Evolutionary conservation across 23 tunicate species (phyloP), one percentile per base, ranked within the genome.

Genomic region (Oikopleura dioica): DNA sequence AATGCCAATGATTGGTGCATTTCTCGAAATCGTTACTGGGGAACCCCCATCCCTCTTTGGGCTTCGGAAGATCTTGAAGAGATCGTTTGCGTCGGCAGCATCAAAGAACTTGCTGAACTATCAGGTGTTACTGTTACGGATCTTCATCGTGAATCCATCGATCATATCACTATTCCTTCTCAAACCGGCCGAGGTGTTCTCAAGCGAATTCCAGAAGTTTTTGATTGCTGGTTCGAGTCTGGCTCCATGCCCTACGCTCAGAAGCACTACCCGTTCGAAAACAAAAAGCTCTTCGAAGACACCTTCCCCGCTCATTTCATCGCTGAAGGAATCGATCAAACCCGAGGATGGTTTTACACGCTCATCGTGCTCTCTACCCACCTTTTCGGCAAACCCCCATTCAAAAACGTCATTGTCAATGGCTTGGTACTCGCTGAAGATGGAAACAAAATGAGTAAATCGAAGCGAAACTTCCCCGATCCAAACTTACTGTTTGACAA

Each of bases 181-280:
- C 58, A 72, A 21, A 77, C 79, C 69, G 99, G 99, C 1, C 87
- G 87, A 59, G 99, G 95, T 1, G 82, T 77, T 36, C 50, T 94
- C 9, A 79, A 82, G 1, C 79, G 95, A 24, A 77, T 94, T 21
- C 75, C 84, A 24, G 95, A 86, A 78, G 99, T 94, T 5, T 94
- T 94, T 59, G 99, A 94, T 83, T 94, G 99, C 68, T 94, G 99
- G 99, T 94, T 94, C 51, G 99, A 94, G 63, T 83, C 88, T 77
- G 99, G 99, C 30, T 81, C 99, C 23, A 94, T 94, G 99, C 99
- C 99, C 1, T 94, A 94, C 75, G 95, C 99, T 29, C 99, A 94
- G 58, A 78, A 79, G 79, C 99, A 94, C 78, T 94, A 94, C 77
- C 99, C 99, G 1, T 94, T 94, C 67, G 99, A 94, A 79, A 69